Conservation (phyloP, 2,113 vertebrate genomes). For the Pteronura brasiliensis region DNA sequence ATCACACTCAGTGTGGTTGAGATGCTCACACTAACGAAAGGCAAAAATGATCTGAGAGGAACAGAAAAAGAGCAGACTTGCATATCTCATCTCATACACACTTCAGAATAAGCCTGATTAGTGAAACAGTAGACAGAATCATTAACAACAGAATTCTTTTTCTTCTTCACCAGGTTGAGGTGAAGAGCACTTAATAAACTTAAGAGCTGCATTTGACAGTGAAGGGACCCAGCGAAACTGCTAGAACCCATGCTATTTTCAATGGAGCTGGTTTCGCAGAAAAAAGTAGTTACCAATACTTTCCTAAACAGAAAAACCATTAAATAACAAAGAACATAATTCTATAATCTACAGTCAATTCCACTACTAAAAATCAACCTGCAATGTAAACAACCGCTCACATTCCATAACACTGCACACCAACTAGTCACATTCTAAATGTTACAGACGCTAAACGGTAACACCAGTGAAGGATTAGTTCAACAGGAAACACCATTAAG, state of each 20-base stretch:
- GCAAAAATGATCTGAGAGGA: not conserved
- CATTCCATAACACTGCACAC: not conserved
- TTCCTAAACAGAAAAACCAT: not conserved
- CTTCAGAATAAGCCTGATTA: not conserved
- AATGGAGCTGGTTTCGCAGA: not conserved
- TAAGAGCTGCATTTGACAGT: not conserved
- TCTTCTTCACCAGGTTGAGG: not conserved
- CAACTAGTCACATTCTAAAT: not conserved
- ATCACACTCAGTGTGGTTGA: not conserved
- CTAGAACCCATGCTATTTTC: not conserved
- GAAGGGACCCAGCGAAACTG: slow-evolving; percentile 13
- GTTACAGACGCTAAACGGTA: not conserved
- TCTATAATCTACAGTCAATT: not conserved
- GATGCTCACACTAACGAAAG: not conserved
- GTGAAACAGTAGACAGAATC: not conserved
- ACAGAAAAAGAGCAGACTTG: not conserved
- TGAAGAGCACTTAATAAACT: not conserved
- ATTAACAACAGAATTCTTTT: not conserved
- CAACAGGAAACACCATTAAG: not conserved
- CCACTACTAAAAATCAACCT: not conserved
- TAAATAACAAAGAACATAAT: not conserved
- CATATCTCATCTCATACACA: not conserved
- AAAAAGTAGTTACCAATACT: not conserved
- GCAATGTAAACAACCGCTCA: not conserved
- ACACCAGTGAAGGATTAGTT: not conserved